A percentile compares a stretch with the other conserved stretches of the same genome.
Evolutionary conservation across 2,797 vertebrate species (phyloP).

Genomic region (Danionella dracula): DNA sequence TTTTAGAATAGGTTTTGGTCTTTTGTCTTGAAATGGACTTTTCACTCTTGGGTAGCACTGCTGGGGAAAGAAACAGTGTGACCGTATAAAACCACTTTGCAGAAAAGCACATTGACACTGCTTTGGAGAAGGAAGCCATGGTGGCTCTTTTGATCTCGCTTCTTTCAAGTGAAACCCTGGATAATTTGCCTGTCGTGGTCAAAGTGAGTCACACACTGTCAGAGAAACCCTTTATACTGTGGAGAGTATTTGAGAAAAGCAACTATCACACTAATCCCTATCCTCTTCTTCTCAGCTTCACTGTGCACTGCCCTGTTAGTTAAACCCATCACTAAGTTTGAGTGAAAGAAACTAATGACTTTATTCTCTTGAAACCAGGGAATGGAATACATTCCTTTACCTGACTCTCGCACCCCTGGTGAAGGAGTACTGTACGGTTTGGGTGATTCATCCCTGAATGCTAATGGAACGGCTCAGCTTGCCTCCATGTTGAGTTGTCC

Average conservation of each 20-base stretch:
- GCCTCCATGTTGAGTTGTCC: neutral
- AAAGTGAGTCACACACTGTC: constrained; percentile 37
- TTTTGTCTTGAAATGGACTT: constrained; percentile 16
- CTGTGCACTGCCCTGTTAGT: constrained; percentile 14
- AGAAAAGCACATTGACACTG: constrained; percentile 34
- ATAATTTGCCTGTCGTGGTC: constrained; percentile 37
- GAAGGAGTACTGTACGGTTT: constrained; percentile 2
- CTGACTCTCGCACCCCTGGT: neutral
- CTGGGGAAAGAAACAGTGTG: neutral
- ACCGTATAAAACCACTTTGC: constrained; percentile 13
- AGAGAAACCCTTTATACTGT: constrained; percentile 29
- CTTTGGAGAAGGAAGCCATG: constrained; percentile 34
- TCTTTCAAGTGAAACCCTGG: constrained; percentile 43
- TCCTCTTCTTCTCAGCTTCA: constrained; percentile 4
- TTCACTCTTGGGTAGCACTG: neutral
- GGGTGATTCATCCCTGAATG: constrained; percentile 15
- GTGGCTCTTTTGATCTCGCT: constrained; percentile 41
- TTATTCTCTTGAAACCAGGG: neutral
- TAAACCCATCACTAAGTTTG: constrained; percentile 10
- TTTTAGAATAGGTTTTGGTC: neutral
- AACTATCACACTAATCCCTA: constrained; percentile 25
- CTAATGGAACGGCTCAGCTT: constrained; percentile 2
- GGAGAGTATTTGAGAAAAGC: constrained; percentile 19
- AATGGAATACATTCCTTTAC: neutral
- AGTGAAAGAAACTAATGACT: constrained; percentile 4